Evolutionary conservation across 2,113 vertebrate genomes (phyloP), one percentile per base, ranked within the genome.

Genomic region (Turdus rufiventris): DNA sequence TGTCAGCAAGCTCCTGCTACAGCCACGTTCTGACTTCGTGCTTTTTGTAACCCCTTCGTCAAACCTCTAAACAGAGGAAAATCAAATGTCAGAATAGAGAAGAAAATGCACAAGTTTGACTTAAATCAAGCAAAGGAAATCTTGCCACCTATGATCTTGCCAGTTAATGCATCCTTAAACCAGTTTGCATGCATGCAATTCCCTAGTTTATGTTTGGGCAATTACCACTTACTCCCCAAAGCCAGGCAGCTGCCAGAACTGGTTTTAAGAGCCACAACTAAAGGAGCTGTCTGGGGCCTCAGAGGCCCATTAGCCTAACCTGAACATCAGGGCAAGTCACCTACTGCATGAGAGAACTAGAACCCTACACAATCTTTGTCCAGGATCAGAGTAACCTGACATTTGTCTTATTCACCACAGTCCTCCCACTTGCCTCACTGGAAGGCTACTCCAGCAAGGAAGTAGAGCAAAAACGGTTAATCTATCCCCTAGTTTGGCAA

Each of bases 241-340:
- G 72, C 34, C 56, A 76, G 13, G 83, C 60, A 94, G 83, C 92
- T 94, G 75, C 88, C 88, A 93, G 91, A 94, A 95, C 94, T 83
- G 67, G 96, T 96, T 96, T 83, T 58, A 94, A 93, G 38, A 92
- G 47, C 72, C 89, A 93, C 90, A 94, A 90, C 85, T 96, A 48
- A 95, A 79, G 63, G 47, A 95, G 43, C 7, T 76, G 54, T 66
- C 28, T 90, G 63, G 20, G 75, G 38, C 94, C 58, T 58, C 47
- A 66, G 85, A 91, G 78, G 75, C 58, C 71, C 53, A 94, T 83
- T 73, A 96, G 79, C 75, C 85, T 83, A 95, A 94, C 88, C 75
- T 73, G 82, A 93, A 85, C 75, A 94, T 70, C 87, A 90, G 67
- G 85, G 45, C 58, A 88, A 85, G 81, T 45, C 90, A 94, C 29